Evolutionary conservation across 2,888 invertebrate species (phyloP).

Genomic region (Tenthredo livida): DNA sequence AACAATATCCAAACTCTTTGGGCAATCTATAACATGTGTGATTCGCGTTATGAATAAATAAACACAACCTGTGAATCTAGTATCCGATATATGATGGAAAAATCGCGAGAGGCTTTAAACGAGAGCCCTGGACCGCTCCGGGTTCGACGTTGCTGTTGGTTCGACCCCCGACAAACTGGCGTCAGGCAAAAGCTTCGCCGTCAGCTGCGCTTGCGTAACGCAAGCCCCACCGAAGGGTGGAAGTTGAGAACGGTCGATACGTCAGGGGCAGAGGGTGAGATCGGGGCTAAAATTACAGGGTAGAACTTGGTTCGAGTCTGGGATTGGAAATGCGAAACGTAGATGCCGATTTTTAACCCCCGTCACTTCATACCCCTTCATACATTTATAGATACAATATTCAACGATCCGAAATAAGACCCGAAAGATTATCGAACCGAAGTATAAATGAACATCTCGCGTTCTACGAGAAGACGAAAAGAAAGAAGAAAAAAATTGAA

Average conservation of each 20-base stretch:
- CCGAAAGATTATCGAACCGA: neutral
- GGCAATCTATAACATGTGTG: neutral
- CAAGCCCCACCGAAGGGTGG: conserved; percentile 64
- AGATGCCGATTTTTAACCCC: conserved; percentile 48
- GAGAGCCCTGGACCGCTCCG: conserved; percentile 43
- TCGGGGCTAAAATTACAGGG: conserved; percentile 52
- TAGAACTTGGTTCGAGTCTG: conserved; percentile 66
- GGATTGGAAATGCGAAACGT: conserved; percentile 57
- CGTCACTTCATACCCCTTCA: neutral
- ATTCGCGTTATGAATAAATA: neutral
- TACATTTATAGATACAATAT: neutral
- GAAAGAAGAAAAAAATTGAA: too few relatives aligned
- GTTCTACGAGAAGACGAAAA: too few relatives aligned
- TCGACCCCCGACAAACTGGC: conserved; percentile 75
- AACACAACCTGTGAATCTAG: neutral
- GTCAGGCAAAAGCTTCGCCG: conserved; percentile 66
- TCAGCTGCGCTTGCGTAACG: conserved; percentile 71
- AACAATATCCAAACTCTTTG: neutral
- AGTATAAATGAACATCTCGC: too few relatives aligned
- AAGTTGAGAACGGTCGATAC: conserved; percentile 72
- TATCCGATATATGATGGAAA: neutral
- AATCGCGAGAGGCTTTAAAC: conserved; percentile 23
- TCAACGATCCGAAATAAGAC: neutral
- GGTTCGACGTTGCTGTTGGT: conserved; percentile 53
- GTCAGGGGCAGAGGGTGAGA: conserved; percentile 63